Base-by-base conservation (phyloP, 2,113 vertebrate species). In the Carettochelys insculpta region DNA sequence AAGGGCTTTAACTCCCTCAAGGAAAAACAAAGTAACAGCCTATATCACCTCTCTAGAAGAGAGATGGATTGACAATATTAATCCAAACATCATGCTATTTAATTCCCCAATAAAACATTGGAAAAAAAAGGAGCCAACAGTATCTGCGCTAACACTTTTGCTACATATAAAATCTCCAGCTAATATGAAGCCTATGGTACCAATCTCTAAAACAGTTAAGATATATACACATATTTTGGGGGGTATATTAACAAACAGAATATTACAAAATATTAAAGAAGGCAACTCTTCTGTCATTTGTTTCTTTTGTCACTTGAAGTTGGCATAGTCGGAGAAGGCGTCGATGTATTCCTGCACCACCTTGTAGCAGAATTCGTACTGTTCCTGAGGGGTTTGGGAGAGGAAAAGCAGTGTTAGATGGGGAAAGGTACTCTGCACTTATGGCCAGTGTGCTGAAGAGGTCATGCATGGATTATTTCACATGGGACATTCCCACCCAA, bases 291-390 rank as follows among this genome's bases (percentile, higher is more conserved):
- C 96, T 96, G 96, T 95, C 92, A 80, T 80, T 12, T 88, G 88
- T 24, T 75, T 85, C 27, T 77, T 83, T 75, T 96, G 87, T 98
- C 93, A 99, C 97, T 99, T 99, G 98, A 99, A 99, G 98, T 99
- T 99, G 98, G 99, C 99, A 87, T 99, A 99, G 97, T 99, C 99
- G 94, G 99, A 99, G 98, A 99, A 99, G 80, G 99, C 99, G 95
- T 99, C 99, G n/a, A 99, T 99, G 45, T 99, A 99, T 92, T 99
- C 99, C 97, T 99, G 99, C 97, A 99, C 99, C 98, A 99, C 99
- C 97, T 99, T 99, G 98, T 99, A 99, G 98, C 99, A 99, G 98
- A 99, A 99, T 97, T 99, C 99, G 79, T 99, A 99, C 98, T 99
- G 99, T 97, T 99, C 99, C 99, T 99, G 97, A 0, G 65, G 91